Base-by-base conservation (phyloP, 2,888 invertebrate genomes). In the Dexiosoma caninum region DNA sequence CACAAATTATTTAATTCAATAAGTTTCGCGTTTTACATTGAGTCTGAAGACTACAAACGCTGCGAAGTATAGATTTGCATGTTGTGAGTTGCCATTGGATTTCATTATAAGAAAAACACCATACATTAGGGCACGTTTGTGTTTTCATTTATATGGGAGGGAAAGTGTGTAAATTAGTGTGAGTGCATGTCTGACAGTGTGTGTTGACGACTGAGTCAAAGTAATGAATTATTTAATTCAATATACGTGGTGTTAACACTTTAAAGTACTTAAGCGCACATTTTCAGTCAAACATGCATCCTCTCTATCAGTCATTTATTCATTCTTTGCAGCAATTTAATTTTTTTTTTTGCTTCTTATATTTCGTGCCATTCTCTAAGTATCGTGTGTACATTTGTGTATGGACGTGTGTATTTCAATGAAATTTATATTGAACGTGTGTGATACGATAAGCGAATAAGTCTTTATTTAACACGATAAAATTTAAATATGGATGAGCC, bases 211-310 rank as follows among this genome's bases (percentile, higher is more conserved):
- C 27, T 53, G 42, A 75, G 23, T 42, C 32, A 60, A 51, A 40
- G 8, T 9, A 9, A 37, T 57, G 75, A 75, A 79, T 79, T 70
- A 70, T 79, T 66, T 75, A 79, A 79, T 79, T 75, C 69, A 79
- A 75, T 75, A 57, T 51, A 79, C 79, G 64, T 79, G 79, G 64
- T 79, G 79, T 79, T 75, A 79, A 79, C 59, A 42, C 21, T 67
- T 75, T 67, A 75, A 59, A 59, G 30, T 49, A 49, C 49, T 72
- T 72, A 21, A 21, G 3, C 0, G 9, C 42, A 37, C 37, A 62
- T 21, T 35, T 10, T 14, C 37, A 1, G 21, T 40, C 57, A 23
- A 57, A 21, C 21, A 14, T 27, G 3, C 16, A 57, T 57, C n/a
- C n/a, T n/a, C n/a, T 57, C 37, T 37, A 40, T 23, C 37, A 40